Evolutionary conservation across 2,797 vertebrate genomes (phyloP), one percentile per base, ranked within the genome.

Genomic region (Mormyrus hasselquistii): DNA sequence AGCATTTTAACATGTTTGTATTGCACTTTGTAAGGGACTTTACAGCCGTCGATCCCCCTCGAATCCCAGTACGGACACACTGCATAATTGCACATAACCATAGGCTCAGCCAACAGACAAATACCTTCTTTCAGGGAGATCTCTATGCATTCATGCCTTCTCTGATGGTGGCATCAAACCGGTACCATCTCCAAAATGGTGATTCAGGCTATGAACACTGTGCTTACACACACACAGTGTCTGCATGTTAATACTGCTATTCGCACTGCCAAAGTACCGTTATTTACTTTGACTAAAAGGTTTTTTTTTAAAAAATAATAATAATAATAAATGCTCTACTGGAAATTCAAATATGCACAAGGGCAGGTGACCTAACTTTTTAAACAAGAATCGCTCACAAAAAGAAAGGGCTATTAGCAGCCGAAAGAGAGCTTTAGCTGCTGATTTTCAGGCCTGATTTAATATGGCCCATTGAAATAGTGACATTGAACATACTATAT

Each of bases 1-100:
- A 8, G 52, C 85, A 73, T 53, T 29, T 22, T 53, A 62, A 85
- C 16, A 44, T 22, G 73, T 88, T 69, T 25, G 79, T 90, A 90
- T 90, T 90, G 89, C 89, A 90, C 87, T 90, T 88, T 44, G 44
- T 73, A 88, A 69, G 9, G 29, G 65, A 69, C 76, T 85, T 44
- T 2, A 87, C 55, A 34, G 14, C 55, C 34, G 44, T 65, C 22
- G 55, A 53, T 59, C 69, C 41, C n/a, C 82, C 44, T 8, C 8
- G 19, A 83, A 83, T 4, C 82, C 82, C 82, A 50, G n/a, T 50
- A 88, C 22, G 4, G 76, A 65, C 22, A 53, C 87, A 52, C 62
- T 87, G 47, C 79, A 89, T 44, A 41, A 76, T 84, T 88, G 53
- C 76, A 88, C 87, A 84, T 19, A 84, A 85, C n/a, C 29, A 69